Percentiles rank a stretch among this genome's conserved stretches.
phyloP scores from a whole-genome alignment of 2,797 vertebrate genomes.

The Sylvilagus floridanus region DNA sequence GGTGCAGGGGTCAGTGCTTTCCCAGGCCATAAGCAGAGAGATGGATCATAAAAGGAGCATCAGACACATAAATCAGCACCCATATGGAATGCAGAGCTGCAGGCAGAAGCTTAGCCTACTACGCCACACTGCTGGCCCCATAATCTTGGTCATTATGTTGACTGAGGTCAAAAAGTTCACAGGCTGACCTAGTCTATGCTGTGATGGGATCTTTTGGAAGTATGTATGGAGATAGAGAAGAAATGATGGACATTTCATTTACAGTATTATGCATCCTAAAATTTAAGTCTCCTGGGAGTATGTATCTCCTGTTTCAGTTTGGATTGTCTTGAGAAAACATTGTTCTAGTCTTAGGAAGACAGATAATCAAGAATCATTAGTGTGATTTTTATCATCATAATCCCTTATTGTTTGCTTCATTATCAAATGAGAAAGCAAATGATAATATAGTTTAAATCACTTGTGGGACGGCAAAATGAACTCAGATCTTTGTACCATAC shows the following conservation, averaged over 20 bases:
- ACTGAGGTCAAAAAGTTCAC: background rate
- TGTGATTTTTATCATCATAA: background rate
- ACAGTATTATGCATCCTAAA: background rate
- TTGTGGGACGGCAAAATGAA: background rate
- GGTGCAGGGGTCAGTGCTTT: no score
- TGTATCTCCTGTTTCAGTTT: background rate
- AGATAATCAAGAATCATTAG: background rate
- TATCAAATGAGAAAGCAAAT: background rate
- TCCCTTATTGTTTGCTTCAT: background rate
- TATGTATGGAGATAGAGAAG: background rate
- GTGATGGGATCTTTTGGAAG: background rate
- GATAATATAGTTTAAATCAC: background rate
- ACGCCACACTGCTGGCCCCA: no score
- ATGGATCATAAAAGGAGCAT: no score
- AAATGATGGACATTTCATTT: background rate
- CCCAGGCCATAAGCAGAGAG: no score
- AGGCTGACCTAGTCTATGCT: background rate
- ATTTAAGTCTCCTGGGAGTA: background rate
- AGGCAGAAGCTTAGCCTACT: no score
- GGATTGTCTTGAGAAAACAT: background rate
- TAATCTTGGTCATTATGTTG: no score
- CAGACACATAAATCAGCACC: no score
- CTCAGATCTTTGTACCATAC: background rate
- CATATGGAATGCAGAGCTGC: no score
- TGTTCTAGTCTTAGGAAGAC: background rate